Base-by-base conservation (phyloP, 37 sponge, comb jelly and placozoan genomes). In the Spongilla lacustris region DNA sequence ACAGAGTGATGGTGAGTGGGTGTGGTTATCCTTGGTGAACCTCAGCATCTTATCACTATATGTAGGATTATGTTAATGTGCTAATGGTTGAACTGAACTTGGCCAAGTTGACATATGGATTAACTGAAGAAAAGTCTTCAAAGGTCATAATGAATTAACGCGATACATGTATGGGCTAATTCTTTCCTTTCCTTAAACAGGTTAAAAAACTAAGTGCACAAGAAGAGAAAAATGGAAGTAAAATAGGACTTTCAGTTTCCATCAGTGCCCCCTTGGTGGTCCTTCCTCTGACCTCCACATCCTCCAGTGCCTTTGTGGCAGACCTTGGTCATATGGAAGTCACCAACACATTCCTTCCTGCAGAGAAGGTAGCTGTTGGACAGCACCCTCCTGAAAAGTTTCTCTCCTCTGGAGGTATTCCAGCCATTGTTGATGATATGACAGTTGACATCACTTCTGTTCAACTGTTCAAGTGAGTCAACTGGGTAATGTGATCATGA, bases 371-470 rank as follows among this genome's bases (percentile, higher is more conserved):
- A 17, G 28, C 23, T 35, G 77, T 35, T 36, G 70, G 34, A 21
- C 34, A 36, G 28, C 36, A 41, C 41, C 41, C 41, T 41, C 6
- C 67, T 9, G 38, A n/a, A 0, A 25, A 36, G 25, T 76, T 75
- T 38, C 30, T 75, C 14, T 76, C 82, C 10, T 25, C 70, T 17
- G 30, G 48, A 0, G 82, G 88, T 24, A 41, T 29, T 1, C 50
- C 81, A 2, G 90, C 83, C 21, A 34, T 91, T 24, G 83, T 91
- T 17, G 91, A 91, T 58, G 30, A 35, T 0, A 82, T 91, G 83
- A 32, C 46, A 4, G 46, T 91, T 12, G 30, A 49, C 22, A 29
- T 90, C 13, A 50, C 69, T 27, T 81, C 85, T 12, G 70, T 85
- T 24, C 85, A 85, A 30, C 71, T 90, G 50, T 69, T 69, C 31